Percentiles rank a stretch among this genome's conserved stretches.
phyloP scores from a whole-genome alignment of 2,797 vertebrate genomes.

The Malurus leucopterus region DNA sequence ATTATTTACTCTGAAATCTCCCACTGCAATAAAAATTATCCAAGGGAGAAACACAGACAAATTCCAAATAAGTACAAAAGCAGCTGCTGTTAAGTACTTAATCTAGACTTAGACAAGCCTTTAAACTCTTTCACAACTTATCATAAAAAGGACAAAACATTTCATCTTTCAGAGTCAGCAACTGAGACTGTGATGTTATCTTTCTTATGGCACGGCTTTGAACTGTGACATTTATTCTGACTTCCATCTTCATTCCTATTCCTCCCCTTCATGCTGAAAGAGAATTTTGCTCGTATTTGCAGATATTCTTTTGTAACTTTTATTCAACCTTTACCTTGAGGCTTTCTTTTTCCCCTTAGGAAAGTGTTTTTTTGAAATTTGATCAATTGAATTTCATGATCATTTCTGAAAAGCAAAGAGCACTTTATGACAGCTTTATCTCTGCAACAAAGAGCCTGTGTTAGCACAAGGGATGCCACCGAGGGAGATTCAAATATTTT shows the following conservation, averaged over 20 bases:
- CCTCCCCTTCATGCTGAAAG: slow-evolving; percentile 19
- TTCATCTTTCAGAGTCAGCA: slow-evolving; percentile 47
- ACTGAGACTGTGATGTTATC: slow-evolving; percentile 43
- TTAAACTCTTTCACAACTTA: slow-evolving; percentile 11
- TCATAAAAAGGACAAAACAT: neutral
- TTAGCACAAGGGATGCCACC: neutral
- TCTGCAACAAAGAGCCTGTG: neutral
- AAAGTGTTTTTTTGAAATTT: slow-evolving; percentile 29
- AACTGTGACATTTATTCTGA: slow-evolving; percentile 69
- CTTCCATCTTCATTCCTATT: slow-evolving; percentile 43
- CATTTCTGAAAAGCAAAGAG: slow-evolving; percentile 41
- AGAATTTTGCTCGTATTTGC: slow-evolving; percentile 64
- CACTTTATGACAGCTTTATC: slow-evolving; percentile 35
- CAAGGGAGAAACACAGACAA: neutral
- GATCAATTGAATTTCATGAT: slow-evolving; percentile 46
- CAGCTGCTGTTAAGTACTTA: neutral
- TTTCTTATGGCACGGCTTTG: slow-evolving; percentile 26
- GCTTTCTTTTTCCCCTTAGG: slow-evolving; percentile 37
- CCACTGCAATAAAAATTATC: neutral
- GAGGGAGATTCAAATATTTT: neutral
- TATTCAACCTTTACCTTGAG: slow-evolving; percentile 56
- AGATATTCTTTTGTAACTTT: slow-evolving; percentile 58
- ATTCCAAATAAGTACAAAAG: neutral
- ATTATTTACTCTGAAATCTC: neutral
- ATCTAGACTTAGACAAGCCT: neutral